Evolutionary conservation across 2,797 vertebrate genomes (phyloP).

Genomic region (Todus mexicanus): DNA sequence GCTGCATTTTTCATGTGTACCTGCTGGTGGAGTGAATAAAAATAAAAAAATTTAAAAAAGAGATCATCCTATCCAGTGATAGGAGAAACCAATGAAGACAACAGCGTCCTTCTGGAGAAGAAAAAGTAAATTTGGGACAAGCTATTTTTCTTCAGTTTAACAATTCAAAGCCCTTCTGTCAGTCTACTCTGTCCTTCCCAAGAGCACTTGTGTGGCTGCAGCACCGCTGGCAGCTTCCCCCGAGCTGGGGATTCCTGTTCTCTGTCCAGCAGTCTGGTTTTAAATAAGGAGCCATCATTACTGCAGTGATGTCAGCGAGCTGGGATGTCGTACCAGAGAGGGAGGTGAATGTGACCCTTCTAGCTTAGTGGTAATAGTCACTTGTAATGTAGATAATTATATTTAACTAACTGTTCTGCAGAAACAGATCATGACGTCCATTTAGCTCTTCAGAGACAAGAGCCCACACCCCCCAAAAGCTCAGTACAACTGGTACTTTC

Average conservation of each 20-base stretch:
- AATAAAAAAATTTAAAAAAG: background rate
- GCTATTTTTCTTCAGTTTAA: background rate
- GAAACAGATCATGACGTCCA: background rate
- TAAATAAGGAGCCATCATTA: background rate
- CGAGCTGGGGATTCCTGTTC: background rate
- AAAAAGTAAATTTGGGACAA: background rate
- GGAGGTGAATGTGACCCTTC: background rate
- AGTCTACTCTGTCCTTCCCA: background rate
- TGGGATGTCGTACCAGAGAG: background rate
- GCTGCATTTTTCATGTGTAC: background rate
- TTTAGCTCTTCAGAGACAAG: background rate
- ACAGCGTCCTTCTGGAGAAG: background rate
- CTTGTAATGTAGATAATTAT: background rate
- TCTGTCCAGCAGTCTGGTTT: background rate
- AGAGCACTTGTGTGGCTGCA: background rate
- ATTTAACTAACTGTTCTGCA: background rate
- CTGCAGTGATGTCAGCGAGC: background rate
- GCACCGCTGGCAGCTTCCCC: background rate
- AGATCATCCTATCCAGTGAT: background rate
- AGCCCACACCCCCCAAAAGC: background rate
- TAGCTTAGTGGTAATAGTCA: background rate
- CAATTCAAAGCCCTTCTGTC: background rate
- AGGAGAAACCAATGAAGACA: background rate
- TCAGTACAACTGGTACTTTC: background rate
- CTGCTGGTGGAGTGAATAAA: background rate